Conservation (phyloP, 2,888 invertebrate genomes). For the Drosophila percnosoma region DNA sequence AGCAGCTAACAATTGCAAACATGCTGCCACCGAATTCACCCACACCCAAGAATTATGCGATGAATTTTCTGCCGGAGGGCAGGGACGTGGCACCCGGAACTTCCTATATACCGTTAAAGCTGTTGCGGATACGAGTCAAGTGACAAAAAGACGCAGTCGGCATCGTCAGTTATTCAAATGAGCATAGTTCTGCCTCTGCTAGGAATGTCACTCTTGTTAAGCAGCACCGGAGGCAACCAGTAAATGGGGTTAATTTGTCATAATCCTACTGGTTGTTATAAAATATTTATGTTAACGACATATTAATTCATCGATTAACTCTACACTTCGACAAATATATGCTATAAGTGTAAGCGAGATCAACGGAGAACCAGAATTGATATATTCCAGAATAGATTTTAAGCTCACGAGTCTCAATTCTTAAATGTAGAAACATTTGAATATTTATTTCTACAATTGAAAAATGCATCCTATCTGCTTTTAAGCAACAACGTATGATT, state of each 20-base stretch:
- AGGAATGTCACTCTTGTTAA: constrained; percentile 60
- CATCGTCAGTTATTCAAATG: constrained; percentile 71
- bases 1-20: constrained; percentile 38
- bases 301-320: constrained; percentile 50
- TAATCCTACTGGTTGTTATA: constrained; percentile 69
- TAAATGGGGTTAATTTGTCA: constrained; percentile 68
- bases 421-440: constrained; percentile 1
- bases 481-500: neutral
- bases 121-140: constrained; percentile 57
- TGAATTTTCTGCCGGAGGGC: constrained; percentile 77
- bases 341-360: neutral
- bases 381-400: neutral
- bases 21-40: constrained; percentile 70
- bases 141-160: constrained; percentile 37
- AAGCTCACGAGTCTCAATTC: neutral
- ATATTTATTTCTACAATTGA: neutral
- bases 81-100: constrained; percentile 82
- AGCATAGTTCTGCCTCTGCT: constrained; percentile 27
- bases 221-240: constrained; percentile 46
- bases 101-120: constrained; percentile 76
- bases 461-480: neutral
- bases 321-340: neutral
- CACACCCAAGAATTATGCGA: constrained; percentile 77
- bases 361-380: neutral
- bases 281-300: constrained; percentile 61